A percentile compares a stretch with the other conserved stretches of the same genome.
Conservation (phyloP, 2,888 invertebrate species). For the Pachliopta kotzebuea region DNA sequence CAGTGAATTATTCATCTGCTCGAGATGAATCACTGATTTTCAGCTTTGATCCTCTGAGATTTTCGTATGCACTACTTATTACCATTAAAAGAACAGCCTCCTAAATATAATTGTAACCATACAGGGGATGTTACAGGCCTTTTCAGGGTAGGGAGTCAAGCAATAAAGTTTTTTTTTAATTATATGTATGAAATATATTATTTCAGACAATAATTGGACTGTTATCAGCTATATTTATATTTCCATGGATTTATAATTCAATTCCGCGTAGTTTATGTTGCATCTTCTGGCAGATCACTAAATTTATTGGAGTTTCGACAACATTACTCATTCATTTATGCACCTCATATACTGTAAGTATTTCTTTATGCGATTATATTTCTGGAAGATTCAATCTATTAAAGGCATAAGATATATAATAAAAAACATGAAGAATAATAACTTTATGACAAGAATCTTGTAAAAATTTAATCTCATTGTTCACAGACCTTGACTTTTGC, state of each 20-base stretch:
- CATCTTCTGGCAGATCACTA: slow-evolving; percentile 78
- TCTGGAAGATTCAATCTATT: slow-evolving; percentile 1
- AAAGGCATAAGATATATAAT: background rate
- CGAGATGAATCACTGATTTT: no score
- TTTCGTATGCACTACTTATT: no score
- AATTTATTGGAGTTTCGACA: slow-evolving; percentile 68
- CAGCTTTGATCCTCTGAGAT: no score
- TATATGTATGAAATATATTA: background rate
- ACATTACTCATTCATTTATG: slow-evolving; percentile 75
- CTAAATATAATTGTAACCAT: no score
- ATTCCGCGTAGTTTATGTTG: slow-evolving; percentile 84
- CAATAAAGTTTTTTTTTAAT: background rate
- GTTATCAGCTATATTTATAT: slow-evolving; percentile 65
- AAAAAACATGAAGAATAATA: background rate
- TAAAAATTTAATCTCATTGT: slow-evolving; percentile 30
- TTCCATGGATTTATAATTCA: slow-evolving; percentile 85
- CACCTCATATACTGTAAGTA: slow-evolving; percentile 63
- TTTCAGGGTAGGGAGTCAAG: no score
- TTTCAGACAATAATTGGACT: slow-evolving; percentile 70
- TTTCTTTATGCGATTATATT: slow-evolving; percentile 1
- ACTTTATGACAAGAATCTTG: background rate
- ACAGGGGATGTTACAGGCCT: no score
- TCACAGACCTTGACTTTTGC: slow-evolving; percentile 85
- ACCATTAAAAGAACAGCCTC: no score
- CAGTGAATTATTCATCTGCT: no score